Evolutionary conservation across 2,797 vertebrate species (phyloP).

Genomic region (Pteronotus mesoamericanus): DNA sequence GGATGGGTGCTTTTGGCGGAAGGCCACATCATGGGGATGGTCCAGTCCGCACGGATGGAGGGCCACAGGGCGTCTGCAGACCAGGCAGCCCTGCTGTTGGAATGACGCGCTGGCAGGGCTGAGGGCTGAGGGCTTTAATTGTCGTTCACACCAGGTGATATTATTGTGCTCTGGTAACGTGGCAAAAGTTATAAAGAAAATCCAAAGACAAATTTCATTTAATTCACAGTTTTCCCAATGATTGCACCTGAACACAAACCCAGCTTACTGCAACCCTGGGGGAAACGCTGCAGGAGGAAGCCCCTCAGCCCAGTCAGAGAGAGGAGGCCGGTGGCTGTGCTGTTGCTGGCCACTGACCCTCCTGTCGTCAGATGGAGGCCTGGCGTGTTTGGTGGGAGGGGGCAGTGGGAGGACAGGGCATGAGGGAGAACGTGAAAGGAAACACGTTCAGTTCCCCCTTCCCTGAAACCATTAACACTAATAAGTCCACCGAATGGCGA

Average conservation of each 20-base stretch:
- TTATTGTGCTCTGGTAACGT: accelerated
- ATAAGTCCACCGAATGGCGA: background rate
- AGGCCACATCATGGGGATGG: background rate
- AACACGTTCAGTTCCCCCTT: background rate
- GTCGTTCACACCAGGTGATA: background rate
- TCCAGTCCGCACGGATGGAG: background rate
- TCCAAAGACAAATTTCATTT: background rate
- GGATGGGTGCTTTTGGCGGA: background rate
- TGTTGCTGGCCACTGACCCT: background rate
- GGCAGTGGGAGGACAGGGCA: background rate
- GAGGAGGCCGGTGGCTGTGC: background rate
- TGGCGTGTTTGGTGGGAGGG: background rate
- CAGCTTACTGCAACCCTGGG: background rate
- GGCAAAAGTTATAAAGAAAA: background rate
- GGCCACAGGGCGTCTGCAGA: background rate
- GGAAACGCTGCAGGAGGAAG: background rate
- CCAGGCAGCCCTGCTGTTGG: background rate
- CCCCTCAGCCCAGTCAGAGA: background rate
- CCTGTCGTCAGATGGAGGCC: background rate
- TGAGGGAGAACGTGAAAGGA: background rate
- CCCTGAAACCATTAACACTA: no score
- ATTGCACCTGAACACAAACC: background rate
- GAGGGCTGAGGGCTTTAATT: background rate
- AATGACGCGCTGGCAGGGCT: accelerated
- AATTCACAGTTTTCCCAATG: background rate